Evolutionary conservation across 1,140 invertebrate species (phyloP).

Genomic region (Papilio glaucus): DNA sequence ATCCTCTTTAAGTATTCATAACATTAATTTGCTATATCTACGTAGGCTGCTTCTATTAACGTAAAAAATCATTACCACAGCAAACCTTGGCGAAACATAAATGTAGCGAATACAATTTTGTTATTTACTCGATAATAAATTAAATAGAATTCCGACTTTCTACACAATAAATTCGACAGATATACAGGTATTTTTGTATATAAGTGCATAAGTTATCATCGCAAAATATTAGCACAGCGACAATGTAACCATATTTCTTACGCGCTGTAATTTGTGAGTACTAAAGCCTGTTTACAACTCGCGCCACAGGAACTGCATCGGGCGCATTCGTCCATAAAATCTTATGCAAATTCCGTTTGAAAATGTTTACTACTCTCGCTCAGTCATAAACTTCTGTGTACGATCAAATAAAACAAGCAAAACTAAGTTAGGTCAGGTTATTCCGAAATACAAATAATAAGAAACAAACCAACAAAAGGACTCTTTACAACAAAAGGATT

Average conservation of each 20-base stretch:
- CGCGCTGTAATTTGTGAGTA: not conserved
- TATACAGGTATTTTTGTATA: not conserved
- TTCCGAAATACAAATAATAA: too few species aligned
- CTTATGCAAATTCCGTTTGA: not conserved
- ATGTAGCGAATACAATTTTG: not conserved
- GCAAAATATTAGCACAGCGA: conserved; percentile 13
- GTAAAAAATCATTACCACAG: not conserved
- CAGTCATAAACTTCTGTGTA: not conserved
- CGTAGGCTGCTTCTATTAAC: not conserved
- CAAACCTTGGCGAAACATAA: not conserved
- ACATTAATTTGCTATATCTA: not conserved
- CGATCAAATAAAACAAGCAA: not conserved
- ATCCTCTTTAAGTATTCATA: too few species aligned
- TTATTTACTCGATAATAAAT: not conserved
- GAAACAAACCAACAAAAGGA: too few species aligned
- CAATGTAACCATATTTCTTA: conserved; percentile 6
- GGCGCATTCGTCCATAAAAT: conserved; percentile 10
- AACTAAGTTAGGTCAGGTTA: not conserved
- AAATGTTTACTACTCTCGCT: not conserved
- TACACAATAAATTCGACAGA: too few species aligned
- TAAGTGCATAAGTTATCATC: not conserved
- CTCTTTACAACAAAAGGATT: too few species aligned
- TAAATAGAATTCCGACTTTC: not conserved
- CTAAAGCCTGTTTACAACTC: conserved; percentile 9
- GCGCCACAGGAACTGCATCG: not conserved